phyloP scores from a whole-genome alignment of 2,888 invertebrate genomes.

The Mimachlamys varia region DNA sequence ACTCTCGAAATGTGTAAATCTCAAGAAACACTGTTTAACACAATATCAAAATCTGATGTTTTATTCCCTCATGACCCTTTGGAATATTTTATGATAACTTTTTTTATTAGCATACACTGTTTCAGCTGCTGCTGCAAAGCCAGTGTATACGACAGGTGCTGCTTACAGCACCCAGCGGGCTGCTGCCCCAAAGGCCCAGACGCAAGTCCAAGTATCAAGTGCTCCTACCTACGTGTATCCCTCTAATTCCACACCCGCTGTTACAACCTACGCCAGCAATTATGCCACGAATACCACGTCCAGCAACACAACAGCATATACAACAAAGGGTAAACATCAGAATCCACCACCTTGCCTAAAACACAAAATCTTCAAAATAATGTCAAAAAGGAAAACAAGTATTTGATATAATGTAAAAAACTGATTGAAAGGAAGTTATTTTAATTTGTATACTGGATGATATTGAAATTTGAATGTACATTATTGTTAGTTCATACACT shows the following conservation, averaged over 20 bases:
- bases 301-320: conserved; percentile 66
- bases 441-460: too few relatives aligned
- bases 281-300: conserved; percentile 55
- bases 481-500: too few relatives aligned
- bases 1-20: too few relatives aligned
- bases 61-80: not conserved
- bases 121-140: conserved; percentile 69
- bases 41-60: not conserved
- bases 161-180: conserved; percentile 71
- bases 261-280: conserved; percentile 61
- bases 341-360: not conserved
- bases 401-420: too few relatives aligned
- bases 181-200: conserved; percentile 72
- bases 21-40: too few relatives aligned
- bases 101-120: conserved; percentile 37
- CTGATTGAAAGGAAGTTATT: too few relatives aligned
- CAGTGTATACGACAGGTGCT: conserved; percentile 74
- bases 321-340: conserved; percentile 58
- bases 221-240: conserved; percentile 76
- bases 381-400: not conserved
- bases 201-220: conserved; percentile 72
- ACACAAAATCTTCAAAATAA: not conserved
- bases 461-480: too few relatives aligned
- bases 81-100: not conserved
- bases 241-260: conserved; percentile 68